Percentiles rank a stretch among this genome's conserved stretches.
Conservation (phyloP, 2,888 invertebrate species). For the Campopleginae sp. region DNA sequence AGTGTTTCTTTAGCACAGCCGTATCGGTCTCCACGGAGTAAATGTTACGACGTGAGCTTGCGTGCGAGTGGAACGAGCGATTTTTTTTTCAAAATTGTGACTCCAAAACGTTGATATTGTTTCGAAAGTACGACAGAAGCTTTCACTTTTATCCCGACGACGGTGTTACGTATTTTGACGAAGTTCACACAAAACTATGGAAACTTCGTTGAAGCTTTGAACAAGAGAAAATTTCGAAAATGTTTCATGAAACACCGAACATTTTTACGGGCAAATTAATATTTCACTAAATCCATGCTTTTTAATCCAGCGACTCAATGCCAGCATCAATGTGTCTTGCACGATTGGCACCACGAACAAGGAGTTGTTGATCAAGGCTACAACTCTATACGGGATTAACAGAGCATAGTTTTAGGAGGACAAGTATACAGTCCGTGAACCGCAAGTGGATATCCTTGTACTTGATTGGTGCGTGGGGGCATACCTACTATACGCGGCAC, state of each 20-base stretch:
- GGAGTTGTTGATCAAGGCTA: constrained; percentile 6
- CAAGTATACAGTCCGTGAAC: constrained; percentile 34
- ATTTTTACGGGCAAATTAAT: not conserved
- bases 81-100: constrained; percentile 9
- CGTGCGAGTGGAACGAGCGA: not conserved
- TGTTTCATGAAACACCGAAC: not conserved
- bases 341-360: not conserved
- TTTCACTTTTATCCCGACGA: not conserved
- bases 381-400: constrained; percentile 13
- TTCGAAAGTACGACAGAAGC: not conserved
- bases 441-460: constrained; percentile 59
- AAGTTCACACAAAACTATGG: not conserved
- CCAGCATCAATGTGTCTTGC: not conserved
- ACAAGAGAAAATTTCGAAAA: not conserved
- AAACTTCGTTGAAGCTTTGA: not conserved
- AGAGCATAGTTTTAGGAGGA: constrained; percentile 16
- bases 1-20: constrained; percentile 4
- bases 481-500: constrained; percentile 1
- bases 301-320: not conserved
- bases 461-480: constrained; percentile 18
- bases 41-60: constrained; percentile 22
- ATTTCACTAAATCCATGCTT: not conserved
- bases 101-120: not conserved
- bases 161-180: not conserved
- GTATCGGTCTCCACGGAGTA: not conserved